phyloP scores from a whole-genome alignment of 2,797 vertebrate species.

The Acanthopagrus latus region DNA sequence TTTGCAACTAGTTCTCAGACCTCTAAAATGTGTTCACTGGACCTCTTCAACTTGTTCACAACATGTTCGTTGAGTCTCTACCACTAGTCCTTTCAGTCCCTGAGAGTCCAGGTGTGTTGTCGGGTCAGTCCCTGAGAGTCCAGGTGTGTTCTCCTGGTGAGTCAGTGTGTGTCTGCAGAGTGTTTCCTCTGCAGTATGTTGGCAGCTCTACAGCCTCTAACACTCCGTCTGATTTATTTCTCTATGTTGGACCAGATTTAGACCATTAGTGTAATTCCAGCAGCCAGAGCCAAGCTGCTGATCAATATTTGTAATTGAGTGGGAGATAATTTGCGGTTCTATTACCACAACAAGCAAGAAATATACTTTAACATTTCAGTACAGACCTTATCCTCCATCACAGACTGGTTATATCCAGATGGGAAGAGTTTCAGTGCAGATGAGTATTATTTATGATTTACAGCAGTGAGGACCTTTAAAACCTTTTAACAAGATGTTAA shows the following conservation, averaged over 20 bases:
- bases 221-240: constrained; percentile 48
- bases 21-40: too few species aligned
- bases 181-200: constrained; percentile 50
- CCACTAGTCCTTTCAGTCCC: too few species aligned
- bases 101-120: neutral
- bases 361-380: constrained; percentile 32
- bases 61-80: too few species aligned
- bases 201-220: constrained; percentile 43
- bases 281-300: constrained; percentile 60
- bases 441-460: neutral
- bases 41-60: too few species aligned
- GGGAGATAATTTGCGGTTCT: constrained; percentile 78
- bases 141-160: neutral
- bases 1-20: too few species aligned
- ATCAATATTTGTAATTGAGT: constrained; percentile 83
- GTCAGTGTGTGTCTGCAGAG: neutral
- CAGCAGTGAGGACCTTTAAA: neutral
- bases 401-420: neutral
- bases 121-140: neutral
- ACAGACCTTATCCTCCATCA: constrained; percentile 8
- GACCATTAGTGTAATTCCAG: constrained; percentile 82
- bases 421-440: neutral
- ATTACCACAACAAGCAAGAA: constrained; percentile 75
- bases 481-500: constrained; percentile 5
- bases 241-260: constrained; percentile 44